phyloP scores from a whole-genome alignment of 2,113 vertebrate genomes.

The Toxotes jaculatrix region DNA sequence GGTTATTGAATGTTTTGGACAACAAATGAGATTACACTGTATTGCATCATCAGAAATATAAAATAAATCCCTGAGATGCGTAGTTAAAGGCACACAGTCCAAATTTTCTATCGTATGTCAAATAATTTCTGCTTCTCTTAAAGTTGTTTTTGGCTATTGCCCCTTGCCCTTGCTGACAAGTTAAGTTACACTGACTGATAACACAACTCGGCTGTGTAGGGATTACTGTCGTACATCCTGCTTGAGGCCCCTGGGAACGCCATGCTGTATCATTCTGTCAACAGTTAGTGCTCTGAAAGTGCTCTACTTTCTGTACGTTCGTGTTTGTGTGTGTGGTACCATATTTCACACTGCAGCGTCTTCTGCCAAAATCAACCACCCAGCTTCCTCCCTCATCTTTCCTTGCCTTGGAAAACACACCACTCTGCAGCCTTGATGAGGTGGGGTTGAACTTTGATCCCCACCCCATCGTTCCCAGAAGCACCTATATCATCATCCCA shows the following conservation, averaged over 20 bases:
- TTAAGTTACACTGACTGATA: conserved; percentile 78
- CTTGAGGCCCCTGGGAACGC: conserved; percentile 72
- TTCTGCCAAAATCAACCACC: conserved; percentile 81
- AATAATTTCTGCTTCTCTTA: conserved; percentile 56
- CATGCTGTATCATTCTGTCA: conserved; percentile 84
- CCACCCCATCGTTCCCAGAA: conserved; percentile 47
- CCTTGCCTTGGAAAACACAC: conserved; percentile 47
- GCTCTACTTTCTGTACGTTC: conserved; percentile 58
- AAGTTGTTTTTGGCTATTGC: conserved; percentile 54
- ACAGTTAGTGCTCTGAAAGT: conserved; percentile 63
- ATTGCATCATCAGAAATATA: background rate
- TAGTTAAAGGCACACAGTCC: background rate
- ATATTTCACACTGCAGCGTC: conserved; percentile 69
- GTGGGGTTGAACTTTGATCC: conserved; percentile 52
- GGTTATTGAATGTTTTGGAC: background rate
- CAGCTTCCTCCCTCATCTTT: conserved; percentile 70
- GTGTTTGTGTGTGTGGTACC: conserved; percentile 70
- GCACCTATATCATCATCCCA: conserved; percentile 62
- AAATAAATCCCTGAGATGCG: conserved; percentile 12
- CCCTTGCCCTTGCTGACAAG: conserved; percentile 67
- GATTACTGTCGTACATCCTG: conserved; percentile 76
- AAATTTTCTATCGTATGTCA: conserved; percentile 43
- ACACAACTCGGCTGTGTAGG: conserved; percentile 68
- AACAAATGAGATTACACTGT: background rate
- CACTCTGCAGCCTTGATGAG: conserved; percentile 43